Percentiles rank a stretch among this genome's conserved stretches.
Evolutionary conservation across 2,797 vertebrate species (phyloP).

Genomic region (Tadarida brasiliensis): DNA sequence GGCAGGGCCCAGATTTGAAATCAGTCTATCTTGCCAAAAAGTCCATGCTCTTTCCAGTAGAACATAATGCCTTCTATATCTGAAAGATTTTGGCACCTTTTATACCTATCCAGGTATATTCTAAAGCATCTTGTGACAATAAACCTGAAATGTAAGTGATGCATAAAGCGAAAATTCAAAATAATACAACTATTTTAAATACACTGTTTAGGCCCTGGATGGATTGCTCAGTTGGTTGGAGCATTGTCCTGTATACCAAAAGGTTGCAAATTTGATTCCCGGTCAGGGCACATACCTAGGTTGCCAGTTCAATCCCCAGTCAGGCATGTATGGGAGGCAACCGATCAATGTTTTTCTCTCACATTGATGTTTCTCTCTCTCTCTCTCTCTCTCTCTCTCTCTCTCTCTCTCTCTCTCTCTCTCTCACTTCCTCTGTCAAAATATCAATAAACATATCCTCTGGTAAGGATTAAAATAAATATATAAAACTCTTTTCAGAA

Average conservation of each 20-base stretch:
- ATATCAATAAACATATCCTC: background rate
- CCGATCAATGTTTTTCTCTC: too few species aligned
- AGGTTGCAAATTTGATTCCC: background rate
- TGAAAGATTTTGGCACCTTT: background rate
- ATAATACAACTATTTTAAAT: background rate
- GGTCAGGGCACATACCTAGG: background rate
- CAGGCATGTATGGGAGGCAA: too few species aligned
- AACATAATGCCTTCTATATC: background rate
- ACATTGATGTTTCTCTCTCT: too few species aligned
- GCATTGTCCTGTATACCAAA: background rate
- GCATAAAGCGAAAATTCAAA: slow-evolving; percentile 20
- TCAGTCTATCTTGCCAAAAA: background rate
- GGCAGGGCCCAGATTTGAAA: slow-evolving; percentile 16
- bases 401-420: background rate
- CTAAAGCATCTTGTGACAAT: background rate
- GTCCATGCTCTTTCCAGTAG: background rate
- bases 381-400: too few species aligned
- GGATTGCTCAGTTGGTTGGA: background rate
- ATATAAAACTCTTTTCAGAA: background rate
- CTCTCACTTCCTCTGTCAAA: background rate
- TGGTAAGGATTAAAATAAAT: background rate
- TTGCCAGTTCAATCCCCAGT: too few species aligned
- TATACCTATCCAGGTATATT: background rate
- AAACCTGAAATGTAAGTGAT: background rate
- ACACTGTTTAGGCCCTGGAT: background rate